Evolutionary conservation across 2,113 vertebrate species (phyloP).

Genomic region (Myrmophylax atrothorax): DNA sequence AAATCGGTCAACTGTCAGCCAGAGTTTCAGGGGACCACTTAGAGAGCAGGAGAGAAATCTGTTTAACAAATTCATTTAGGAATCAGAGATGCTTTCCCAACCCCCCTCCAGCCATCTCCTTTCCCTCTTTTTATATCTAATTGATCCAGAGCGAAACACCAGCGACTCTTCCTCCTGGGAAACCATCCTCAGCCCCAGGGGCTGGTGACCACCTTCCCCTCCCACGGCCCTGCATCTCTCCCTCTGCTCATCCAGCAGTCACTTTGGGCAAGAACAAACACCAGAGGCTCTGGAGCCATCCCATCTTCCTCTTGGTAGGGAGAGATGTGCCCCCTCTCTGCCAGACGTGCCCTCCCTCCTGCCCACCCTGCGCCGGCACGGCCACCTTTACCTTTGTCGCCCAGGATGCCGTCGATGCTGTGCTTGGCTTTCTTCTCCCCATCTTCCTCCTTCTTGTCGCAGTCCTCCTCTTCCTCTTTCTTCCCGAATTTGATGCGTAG

Average conservation of each 20-base stretch:
- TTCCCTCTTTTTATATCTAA: conserved; percentile 80
- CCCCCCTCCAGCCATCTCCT: background rate
- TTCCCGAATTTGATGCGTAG: conserved; percentile 99
- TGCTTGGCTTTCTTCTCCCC: conserved; percentile 99
- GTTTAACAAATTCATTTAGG: conserved; percentile 94
- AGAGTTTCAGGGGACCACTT: conserved; percentile 87
- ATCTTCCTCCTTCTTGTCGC: conserved; percentile 97
- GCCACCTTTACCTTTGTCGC: conserved; percentile 90
- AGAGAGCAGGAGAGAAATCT: conserved; percentile 80
- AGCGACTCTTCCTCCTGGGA: background rate
- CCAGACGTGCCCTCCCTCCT: too few species aligned
- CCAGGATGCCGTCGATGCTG: conserved; percentile 98
- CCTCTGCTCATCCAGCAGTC: background rate
- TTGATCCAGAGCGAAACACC: conserved; percentile 75
- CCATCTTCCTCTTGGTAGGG: background rate
- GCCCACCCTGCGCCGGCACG: too few species aligned
- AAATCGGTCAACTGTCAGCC: conserved; percentile 91
- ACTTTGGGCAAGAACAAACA: accelerated
- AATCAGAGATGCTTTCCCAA: background rate
- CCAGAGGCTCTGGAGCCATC: background rate
- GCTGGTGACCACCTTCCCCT: background rate
- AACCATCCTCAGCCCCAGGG: background rate
- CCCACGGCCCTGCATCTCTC: background rate
- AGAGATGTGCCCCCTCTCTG: background rate
- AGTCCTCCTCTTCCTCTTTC: conserved; percentile 97